Evolutionary conservation across 2,113 vertebrate genomes (phyloP).

Genomic region (Marcusenius ussheri): DNA sequence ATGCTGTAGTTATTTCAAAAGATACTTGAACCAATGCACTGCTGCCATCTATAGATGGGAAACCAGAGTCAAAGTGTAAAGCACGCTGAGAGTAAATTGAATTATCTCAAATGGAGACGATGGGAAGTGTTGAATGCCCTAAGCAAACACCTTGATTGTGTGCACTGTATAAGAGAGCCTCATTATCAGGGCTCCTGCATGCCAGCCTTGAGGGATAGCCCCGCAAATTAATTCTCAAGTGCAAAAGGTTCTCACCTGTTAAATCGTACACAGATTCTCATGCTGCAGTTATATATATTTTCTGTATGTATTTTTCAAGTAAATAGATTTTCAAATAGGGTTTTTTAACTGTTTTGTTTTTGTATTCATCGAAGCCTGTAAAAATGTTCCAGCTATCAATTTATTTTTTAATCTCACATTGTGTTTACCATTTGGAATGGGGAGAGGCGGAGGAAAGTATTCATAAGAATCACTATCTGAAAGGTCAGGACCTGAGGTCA

Average conservation of each 20-base stretch:
- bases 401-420: not conserved
- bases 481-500: constrained; percentile 11
- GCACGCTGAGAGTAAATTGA: constrained; percentile 36
- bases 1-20: constrained; percentile 46
- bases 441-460: not conserved
- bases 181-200: constrained; percentile 12
- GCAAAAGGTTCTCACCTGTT: not conserved
- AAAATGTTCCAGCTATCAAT: not conserved
- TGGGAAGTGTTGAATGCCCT: constrained; percentile 17
- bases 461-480: not conserved
- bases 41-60: constrained; percentile 50
- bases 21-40: constrained; percentile 44
- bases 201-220: not conserved
- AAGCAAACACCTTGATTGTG: constrained; percentile 16
- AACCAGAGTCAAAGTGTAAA: constrained; percentile 35
- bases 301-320: constrained; percentile 2
- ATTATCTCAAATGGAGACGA: constrained; percentile 29
- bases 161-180: constrained; percentile 11
- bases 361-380: not conserved
- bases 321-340: constrained; percentile 1
- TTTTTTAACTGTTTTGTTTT: not conserved
- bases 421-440: not conserved
- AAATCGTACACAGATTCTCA: constrained; percentile 14
- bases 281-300: not conserved
- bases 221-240: constrained; percentile 11